These are phyloP conservation scores for Spodoptera picta DNA, from an alignment of 2,888 invertebrate species.

Conservation along the genomic window DNA sequence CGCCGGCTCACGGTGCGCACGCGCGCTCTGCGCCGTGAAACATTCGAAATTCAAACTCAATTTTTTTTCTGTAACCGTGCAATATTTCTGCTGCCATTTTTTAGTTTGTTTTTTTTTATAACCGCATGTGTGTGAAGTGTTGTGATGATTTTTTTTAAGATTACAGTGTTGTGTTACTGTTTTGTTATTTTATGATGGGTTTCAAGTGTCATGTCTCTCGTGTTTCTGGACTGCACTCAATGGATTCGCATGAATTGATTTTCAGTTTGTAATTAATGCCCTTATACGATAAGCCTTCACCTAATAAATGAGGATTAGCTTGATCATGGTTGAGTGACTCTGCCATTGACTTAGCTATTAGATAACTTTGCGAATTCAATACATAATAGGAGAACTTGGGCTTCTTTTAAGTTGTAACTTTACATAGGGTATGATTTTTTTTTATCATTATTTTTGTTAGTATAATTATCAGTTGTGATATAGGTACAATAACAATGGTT, in stretches of 20 bases:
- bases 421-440: too few species aligned
- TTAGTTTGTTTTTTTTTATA: conserved; percentile 34
- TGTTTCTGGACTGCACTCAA: conserved; percentile 47
- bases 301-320: conserved; percentile 31
- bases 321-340: conserved; percentile 9
- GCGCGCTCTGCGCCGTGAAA: conserved; percentile 64
- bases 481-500: not conserved
- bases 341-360: conserved; percentile 6
- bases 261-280: conserved; percentile 46
- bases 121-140: conserved; percentile 39
- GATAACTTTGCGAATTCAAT: conserved; percentile 10
- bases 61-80: conserved; percentile 37
- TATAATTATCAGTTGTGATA: conserved; percentile 1
- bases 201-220: conserved; percentile 49
- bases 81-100: conserved; percentile 32
- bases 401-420: too few species aligned
- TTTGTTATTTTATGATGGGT: conserved; percentile 58
- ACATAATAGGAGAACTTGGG: not conserved
- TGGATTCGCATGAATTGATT: conserved; percentile 45
- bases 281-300: conserved; percentile 41
- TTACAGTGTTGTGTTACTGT: conserved; percentile 63
- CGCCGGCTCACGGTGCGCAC: conserved; percentile 78
- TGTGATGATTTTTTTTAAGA: conserved; percentile 62
- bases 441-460: conserved; percentile 6
- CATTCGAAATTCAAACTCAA: conserved; percentile 15